A percentile compares a stretch with the other conserved stretches of the same genome.
Evolutionary conservation across 2,113 vertebrate genomes (phyloP).

Genomic region (Craseonycteris thonglongyai): DNA sequence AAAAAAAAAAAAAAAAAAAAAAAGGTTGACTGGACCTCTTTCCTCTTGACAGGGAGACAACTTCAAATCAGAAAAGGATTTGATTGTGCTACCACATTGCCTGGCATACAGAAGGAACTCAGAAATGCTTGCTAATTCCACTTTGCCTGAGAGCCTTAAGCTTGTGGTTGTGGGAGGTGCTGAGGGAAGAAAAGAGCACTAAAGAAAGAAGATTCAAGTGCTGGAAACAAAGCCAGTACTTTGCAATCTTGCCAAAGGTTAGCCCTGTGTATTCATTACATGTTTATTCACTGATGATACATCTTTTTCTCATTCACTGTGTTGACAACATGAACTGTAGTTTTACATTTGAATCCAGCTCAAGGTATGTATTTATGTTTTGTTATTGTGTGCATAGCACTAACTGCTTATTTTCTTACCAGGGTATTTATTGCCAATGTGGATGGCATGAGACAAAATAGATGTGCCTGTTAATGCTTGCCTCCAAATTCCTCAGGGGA

Average conservation of each 20-base stretch:
- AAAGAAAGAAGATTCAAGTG: not conserved
- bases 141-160: not conserved
- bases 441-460: not conserved
- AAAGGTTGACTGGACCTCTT: not conserved
- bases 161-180: not conserved
- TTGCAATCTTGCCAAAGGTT: slow-evolving; percentile 20
- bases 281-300: slow-evolving; percentile 4
- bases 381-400: slow-evolving; percentile 23
- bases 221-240: slow-evolving; percentile 13
- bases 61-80: not conserved
- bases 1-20: not conserved
- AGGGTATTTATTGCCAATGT: slow-evolving; percentile 33
- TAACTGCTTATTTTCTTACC: slow-evolving; percentile 55
- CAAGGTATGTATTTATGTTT: slow-evolving; percentile 44
- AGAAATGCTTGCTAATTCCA: not conserved
- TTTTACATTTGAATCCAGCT: slow-evolving; percentile 42
- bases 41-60: not conserved
- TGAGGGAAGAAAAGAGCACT: not conserved
- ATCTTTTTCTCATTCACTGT: slow-evolving; percentile 19
- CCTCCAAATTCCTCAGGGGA: not conserved
- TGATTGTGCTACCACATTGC: not conserved
- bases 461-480: slow-evolving; percentile 23
- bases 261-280: slow-evolving; percentile 28
- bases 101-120: not conserved
- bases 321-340: slow-evolving; percentile 58